A percentile compares a stretch with the other conserved stretches of the same genome.
Evolutionary conservation across 2,113 vertebrate genomes (phyloP).

Genomic region (Chionomys nivalis): DNA sequence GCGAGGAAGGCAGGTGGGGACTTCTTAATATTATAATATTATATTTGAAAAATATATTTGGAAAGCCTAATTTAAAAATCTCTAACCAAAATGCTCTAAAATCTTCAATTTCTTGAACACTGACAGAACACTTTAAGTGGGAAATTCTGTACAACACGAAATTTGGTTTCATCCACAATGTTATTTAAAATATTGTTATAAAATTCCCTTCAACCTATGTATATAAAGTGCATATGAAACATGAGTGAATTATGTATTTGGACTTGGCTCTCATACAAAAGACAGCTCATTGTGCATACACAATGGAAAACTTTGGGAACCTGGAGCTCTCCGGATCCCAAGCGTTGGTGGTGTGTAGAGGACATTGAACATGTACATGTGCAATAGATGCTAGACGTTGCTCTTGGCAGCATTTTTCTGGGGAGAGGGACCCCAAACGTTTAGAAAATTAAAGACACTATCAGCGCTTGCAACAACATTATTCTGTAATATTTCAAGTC

Average conservation of each 20-base stretch:
- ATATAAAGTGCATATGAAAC: not conserved
- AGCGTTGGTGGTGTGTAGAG: not conserved
- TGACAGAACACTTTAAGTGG: not conserved
- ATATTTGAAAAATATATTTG: not conserved
- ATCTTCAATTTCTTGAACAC: not conserved
- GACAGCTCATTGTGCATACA: not conserved
- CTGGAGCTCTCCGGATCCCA: not conserved
- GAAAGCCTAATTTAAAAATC: not conserved
- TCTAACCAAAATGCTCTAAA: not conserved
- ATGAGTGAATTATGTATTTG: not conserved
- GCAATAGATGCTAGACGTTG: not conserved
- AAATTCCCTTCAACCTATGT: not conserved
- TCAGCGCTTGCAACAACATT: not conserved
- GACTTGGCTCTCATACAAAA: not conserved
- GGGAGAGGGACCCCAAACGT: not conserved
- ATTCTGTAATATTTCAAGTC: slow-evolving; percentile 4
- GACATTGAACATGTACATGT: not conserved
- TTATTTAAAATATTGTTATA: not conserved
- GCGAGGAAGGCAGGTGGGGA: not conserved
- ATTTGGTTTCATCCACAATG: not conserved
- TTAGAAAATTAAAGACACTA: slow-evolving; percentile 36
- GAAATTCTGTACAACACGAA: not conserved
- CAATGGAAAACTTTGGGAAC: not conserved
- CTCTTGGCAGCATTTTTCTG: not conserved
- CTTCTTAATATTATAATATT: not conserved